phyloP scores from a whole-genome alignment of 2,797 vertebrate genomes.

The Myripristis murdjan region DNA sequence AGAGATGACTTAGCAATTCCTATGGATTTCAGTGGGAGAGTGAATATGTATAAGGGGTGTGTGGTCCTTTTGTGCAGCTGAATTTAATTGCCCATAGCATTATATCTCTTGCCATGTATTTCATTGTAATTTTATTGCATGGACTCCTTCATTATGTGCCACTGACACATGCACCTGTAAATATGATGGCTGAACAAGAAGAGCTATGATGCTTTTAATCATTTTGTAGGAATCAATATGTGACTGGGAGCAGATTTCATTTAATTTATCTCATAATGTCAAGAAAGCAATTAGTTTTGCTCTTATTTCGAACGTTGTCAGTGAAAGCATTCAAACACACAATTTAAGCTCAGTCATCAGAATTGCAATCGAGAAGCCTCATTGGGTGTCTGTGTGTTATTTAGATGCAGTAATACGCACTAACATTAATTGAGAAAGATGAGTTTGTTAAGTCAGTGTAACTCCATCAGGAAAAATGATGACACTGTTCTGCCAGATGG shows the following conservation, averaged over 20 bases:
- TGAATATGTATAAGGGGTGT: constrained; percentile 84
- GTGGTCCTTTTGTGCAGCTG: constrained; percentile 60
- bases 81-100: constrained; percentile 85
- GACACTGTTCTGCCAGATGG: constrained; percentile 63
- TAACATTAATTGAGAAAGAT: constrained; percentile 60
- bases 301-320: constrained; percentile 30
- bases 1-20: constrained; percentile 78
- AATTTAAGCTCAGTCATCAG: constrained; percentile 18
- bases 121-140: constrained; percentile 68
- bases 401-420: constrained; percentile 10
- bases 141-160: constrained; percentile 59
- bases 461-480: constrained; percentile 59
- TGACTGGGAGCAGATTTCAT: constrained; percentile 36
- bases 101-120: constrained; percentile 62
- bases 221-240: constrained; percentile 54
- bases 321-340: constrained; percentile 31
- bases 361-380: not conserved
- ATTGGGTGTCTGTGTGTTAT: not conserved
- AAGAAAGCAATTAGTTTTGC: constrained; percentile 45
- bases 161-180: constrained; percentile 49
- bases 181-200: constrained; percentile 34
- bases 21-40: constrained; percentile 75
- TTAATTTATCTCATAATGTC: constrained; percentile 40
- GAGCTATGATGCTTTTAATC: constrained; percentile 62
- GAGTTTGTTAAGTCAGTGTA: constrained; percentile 49